These are phyloP conservation scores for Hymenochirus boettgeri DNA, from an alignment of 2,113 vertebrate genomes.

Conservation along the genomic window DNA sequence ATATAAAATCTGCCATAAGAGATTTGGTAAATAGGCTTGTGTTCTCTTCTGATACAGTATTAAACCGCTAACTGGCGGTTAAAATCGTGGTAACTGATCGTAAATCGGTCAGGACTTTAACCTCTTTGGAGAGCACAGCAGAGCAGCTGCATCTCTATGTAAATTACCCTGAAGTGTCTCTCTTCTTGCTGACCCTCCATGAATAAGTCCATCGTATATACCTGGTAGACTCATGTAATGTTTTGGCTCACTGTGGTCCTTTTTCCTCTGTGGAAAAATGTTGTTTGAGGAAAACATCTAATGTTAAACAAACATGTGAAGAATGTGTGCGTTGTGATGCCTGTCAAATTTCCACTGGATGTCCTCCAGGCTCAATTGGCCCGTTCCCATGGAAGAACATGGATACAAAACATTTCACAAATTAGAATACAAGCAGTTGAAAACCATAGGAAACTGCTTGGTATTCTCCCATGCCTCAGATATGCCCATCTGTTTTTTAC, in stretches of 20 bases:
- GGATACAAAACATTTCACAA: slow-evolving; percentile 24
- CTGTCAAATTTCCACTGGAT: slow-evolving; percentile 37
- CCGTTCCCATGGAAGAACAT: slow-evolving; percentile 25
- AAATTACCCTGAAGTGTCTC: not conserved
- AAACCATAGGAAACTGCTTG: slow-evolving; percentile 19
- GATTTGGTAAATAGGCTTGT: no score
- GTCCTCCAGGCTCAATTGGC: slow-evolving; percentile 27
- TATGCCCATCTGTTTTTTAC: slow-evolving; percentile 1
- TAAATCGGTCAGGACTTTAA: no score
- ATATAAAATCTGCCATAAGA: no score
- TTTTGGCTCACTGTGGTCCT: slow-evolving; percentile 20
- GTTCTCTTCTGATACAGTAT: no score
- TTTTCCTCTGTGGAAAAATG: slow-evolving; percentile 32
- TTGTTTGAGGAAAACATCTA: slow-evolving; percentile 34
- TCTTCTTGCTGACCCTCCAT: not conserved
- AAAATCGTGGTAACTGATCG: no score
- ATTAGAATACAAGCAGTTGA: slow-evolving; percentile 6
- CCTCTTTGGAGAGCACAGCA: not conserved
- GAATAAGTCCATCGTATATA: not conserved
- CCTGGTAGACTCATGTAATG: slow-evolving; percentile 28
- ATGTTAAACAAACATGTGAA: slow-evolving; percentile 35
- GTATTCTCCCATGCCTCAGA: slow-evolving; percentile 14
- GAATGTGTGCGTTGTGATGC: slow-evolving; percentile 33
- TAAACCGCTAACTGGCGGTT: no score
- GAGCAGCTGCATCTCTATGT: not conserved